A percentile compares a stretch with the other conserved stretches of the same genome.
Evolutionary conservation across 2,797 vertebrate species (phyloP).

Genomic region (Apogon hyalosoma): DNA sequence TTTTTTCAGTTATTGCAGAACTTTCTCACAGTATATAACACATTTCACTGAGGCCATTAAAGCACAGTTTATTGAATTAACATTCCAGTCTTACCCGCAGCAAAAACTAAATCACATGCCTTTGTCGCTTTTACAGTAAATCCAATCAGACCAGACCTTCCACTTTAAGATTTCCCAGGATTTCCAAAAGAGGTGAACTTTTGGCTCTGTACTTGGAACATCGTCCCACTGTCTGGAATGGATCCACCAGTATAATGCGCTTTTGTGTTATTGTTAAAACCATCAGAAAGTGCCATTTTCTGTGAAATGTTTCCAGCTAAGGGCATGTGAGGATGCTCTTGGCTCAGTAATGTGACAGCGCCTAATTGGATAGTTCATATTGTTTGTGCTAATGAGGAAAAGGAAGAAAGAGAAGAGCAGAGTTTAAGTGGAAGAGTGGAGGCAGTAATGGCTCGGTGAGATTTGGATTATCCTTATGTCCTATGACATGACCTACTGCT

Average conservation of each 20-base stretch:
- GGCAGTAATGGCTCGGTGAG: neutral
- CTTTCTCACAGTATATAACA: neutral
- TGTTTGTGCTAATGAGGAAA: constrained; percentile 51
- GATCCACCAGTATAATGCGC: constrained; percentile 16
- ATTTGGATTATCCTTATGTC: neutral
- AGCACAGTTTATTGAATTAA: constrained; percentile 26
- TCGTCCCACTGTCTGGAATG: neutral
- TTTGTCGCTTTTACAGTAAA: neutral
- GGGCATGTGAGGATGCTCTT: constrained; percentile 35
- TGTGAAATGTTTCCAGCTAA: constrained; percentile 40
- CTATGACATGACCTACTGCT: neutral
- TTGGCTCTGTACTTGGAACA: constrained; percentile 3
- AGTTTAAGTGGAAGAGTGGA: neutral
- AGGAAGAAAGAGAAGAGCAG: constrained; percentile 4
- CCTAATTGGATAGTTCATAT: constrained; percentile 47
- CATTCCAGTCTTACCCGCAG: constrained; percentile 1
- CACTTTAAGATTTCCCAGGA: neutral
- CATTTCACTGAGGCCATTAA: neutral
- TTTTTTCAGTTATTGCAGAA: neutral
- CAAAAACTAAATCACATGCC: constrained; percentile 18
- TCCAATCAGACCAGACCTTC: constrained; percentile 18
- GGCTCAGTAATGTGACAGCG: constrained; percentile 26
- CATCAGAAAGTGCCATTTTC: constrained; percentile 10
- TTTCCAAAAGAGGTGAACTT: neutral
- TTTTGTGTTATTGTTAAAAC: constrained; percentile 26